Base-by-base conservation (phyloP, 1,140 invertebrate species). In the Platyura marginata region DNA sequence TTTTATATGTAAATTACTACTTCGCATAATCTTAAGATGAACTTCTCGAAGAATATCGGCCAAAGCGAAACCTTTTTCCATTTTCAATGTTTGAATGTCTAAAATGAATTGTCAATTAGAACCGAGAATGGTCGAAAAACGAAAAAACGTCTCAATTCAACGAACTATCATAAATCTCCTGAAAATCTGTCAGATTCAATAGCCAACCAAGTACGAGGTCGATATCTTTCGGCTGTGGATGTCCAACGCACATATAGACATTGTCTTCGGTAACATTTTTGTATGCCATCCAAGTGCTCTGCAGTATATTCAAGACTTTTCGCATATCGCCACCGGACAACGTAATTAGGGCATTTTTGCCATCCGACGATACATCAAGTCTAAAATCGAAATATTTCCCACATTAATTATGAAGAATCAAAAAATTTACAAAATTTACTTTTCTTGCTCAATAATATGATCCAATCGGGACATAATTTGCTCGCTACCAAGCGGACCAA, bases 281-380 rank as follows among this genome's bases (percentile, higher is more conserved):
- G 62, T 80, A 93, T 6, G 93, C 91, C 63, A 83, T 68, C 66
- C 78, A 78, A 45, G 92, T 87, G 64, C 89, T 92, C 69, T 98
- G 86, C 21, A 98, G 66, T 41, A 97, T 85, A 66, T 98, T 98
- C 3, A 99, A 57, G 10, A 95, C 87, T 65, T 87, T 90, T 52
- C 96, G 72, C 96, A 99, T 98, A 65, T 99, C 95, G n/a, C 96
- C 96, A 46, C 79, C 79, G 2, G 89, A 84, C 2, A 99, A 66
- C 8, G 81, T 80, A 34, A 98, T 67, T 2, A 98, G 57, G 1
- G 96, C 93, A 49, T 91, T 73, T 57, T 86, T 82, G 2, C 93
- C 96, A 70, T 89, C 84, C 44, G 89, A 79, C 1, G 79, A 79
- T n/a, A 92, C 78, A 43, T 74, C 77, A 10, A 97, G 68, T 18